Evolutionary conservation across 2,797 vertebrate genomes (phyloP).

Genomic region (Pyrocephalus nanus): DNA sequence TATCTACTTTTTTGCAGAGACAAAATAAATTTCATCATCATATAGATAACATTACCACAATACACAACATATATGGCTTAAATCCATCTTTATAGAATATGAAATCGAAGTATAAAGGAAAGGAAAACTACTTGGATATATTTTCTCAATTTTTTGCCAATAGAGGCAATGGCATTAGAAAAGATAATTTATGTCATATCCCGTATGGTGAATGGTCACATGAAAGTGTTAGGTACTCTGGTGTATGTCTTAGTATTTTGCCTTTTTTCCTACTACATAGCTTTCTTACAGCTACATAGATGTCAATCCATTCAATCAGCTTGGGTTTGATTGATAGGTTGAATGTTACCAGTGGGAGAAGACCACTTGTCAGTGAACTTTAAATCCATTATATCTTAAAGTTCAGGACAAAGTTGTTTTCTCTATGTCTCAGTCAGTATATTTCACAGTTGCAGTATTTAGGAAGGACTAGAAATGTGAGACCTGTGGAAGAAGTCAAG

Average conservation of each 20-base stretch:
- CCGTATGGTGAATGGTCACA: not conserved
- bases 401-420: not conserved
- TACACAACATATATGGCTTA: not conserved
- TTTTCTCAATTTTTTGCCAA: not conserved
- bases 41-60: not conserved
- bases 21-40: not conserved
- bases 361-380: not conserved
- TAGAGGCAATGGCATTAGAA: not conserved
- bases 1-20: not conserved
- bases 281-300: not conserved
- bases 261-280: not conserved
- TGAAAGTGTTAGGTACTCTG: not conserved
- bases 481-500: not conserved
- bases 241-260: not conserved
- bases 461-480: conserved; percentile 32
- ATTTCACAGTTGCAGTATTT: conserved; percentile 18
- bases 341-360: conserved; percentile 32
- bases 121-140: not conserved
- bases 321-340: not conserved
- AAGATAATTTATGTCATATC: not conserved
- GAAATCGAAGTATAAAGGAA: not conserved
- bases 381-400: conserved; percentile 10
- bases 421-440: not conserved
- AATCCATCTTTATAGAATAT: not conserved
- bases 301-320: not conserved